Base-by-base conservation (phyloP, 2,797 vertebrate genomes). In the Cossypha polioptera region DNA sequence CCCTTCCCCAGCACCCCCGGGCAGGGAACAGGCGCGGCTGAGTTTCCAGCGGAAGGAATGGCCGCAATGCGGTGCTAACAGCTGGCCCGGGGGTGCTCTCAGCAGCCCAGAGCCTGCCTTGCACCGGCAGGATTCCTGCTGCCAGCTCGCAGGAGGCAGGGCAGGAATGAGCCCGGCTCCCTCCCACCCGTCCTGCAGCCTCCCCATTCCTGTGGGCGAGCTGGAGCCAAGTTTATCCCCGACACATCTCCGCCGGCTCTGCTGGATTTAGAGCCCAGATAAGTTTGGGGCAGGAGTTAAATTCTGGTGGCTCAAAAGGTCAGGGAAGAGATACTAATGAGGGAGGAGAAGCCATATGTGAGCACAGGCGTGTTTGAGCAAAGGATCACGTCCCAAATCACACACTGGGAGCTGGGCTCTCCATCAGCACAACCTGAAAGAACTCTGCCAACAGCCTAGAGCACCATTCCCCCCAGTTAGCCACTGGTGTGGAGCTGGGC, bases 41-140 rank as follows among this genome's bases (percentile, higher is more conserved):
- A 81, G 88, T 92, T 93, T 94, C 79, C 95, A 88, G 42, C 24
- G 25, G 94, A 95, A 96, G 96, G 97, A 98, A 98, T 98, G 97
- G 96, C 86, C 85, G 95, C 96, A 97, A 98, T 98, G 97, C 28
- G 24, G 43, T 9, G 36, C 88, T 79, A 95, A 97, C 98, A 98
- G 97, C 98, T 98, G 98, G 61, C 88, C 88, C 42, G 59, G 20
- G 82, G 26, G 76, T 42, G 74, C 36, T 14, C 76, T 55, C 20
- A 31, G 15, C 59, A 8, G 59, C 87, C 89, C 4, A 3, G 80
- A 51, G 28, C 79, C 47, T 66, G 71, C 84, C 40, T 29, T 7
- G 42, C 59, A 72, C 74, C 7, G 12, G 86, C 86, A 59, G 96
- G 96, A 97, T 97, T 97, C 97, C 93, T 79, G 54, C 25, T 59